Conservation (phyloP, 2,113 vertebrate genomes). For the Butastur rufipennis region DNA sequence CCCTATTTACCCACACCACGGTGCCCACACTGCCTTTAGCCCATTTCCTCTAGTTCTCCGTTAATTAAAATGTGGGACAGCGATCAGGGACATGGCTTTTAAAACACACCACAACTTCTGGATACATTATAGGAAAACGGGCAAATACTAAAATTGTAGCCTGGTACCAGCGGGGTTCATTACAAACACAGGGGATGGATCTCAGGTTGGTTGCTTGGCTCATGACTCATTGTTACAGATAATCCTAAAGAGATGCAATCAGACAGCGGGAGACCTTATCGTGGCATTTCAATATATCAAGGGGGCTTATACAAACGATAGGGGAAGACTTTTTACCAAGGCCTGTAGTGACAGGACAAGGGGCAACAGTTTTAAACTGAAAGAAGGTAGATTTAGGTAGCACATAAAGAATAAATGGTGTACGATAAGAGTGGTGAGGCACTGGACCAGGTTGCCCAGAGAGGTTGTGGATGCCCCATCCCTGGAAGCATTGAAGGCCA, state of each 20-base stretch:
- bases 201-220: background rate
- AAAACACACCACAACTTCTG: background rate
- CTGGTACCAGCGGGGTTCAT: background rate
- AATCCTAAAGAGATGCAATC: background rate
- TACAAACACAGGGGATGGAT: background rate
- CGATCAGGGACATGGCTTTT: background rate
- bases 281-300: background rate
- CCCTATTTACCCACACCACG: background rate
- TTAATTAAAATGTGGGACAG: background rate
- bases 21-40: background rate
- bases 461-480: background rate
- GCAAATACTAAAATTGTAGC: background rate
- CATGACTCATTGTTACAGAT: background rate
- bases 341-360: background rate
- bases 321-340: background rate
- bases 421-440: rapidly evolving
- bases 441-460: background rate
- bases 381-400: background rate
- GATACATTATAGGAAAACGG: background rate
- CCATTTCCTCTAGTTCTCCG: rapidly evolving
- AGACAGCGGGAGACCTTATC: background rate
- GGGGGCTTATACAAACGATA: background rate
- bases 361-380: background rate
- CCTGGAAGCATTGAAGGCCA: background rate
- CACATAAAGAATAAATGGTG: background rate